Conservation (phyloP, 2,113 vertebrate species). For the Trogon surrucura region DNA sequence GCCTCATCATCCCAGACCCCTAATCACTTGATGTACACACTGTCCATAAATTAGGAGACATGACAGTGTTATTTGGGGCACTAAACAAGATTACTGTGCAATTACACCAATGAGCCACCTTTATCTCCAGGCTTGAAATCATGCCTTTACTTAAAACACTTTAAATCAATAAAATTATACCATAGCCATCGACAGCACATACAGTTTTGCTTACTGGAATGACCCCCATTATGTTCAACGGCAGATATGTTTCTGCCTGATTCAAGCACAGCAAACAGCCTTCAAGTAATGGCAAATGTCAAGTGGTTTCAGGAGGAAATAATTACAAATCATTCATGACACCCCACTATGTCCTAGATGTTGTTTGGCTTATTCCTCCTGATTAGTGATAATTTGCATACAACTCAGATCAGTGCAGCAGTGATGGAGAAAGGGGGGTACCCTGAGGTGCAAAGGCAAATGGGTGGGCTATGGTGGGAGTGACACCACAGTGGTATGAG, state of each 20-base stretch:
- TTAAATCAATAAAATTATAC: slow-evolving; percentile 70
- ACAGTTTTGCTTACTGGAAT: slow-evolving; percentile 69
- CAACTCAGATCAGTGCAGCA: not conserved
- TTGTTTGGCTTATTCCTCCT: slow-evolving; percentile 32
- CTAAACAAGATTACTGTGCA: slow-evolving; percentile 63
- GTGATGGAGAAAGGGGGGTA: not conserved
- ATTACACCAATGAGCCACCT: slow-evolving; percentile 62
- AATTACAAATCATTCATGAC: slow-evolving; percentile 57
- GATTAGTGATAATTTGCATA: slow-evolving; percentile 37
- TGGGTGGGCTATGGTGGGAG: not conserved
- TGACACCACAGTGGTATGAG: not conserved
- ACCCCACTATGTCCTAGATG: not conserved
- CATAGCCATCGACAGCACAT: slow-evolving; percentile 24
- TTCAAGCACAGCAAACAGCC: slow-evolving; percentile 63
- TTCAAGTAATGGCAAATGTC: slow-evolving; percentile 69
- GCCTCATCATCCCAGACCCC: slow-evolving; percentile 39
- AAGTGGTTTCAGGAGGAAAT: slow-evolving; percentile 65
- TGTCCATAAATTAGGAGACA: slow-evolving; percentile 59
- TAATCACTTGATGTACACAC: slow-evolving; percentile 55
- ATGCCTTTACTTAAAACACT: slow-evolving; percentile 59
- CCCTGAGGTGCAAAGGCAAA: not conserved
- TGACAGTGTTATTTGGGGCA: slow-evolving; percentile 50
- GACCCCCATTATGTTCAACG: slow-evolving; percentile 54
- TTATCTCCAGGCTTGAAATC: slow-evolving; percentile 54
- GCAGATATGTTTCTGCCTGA: slow-evolving; percentile 51